A percentile compares a stretch with the other conserved stretches of the same genome.
Evolutionary conservation across 2,113 vertebrate species (phyloP).

Genomic region (Pituophis catenifer): DNA sequence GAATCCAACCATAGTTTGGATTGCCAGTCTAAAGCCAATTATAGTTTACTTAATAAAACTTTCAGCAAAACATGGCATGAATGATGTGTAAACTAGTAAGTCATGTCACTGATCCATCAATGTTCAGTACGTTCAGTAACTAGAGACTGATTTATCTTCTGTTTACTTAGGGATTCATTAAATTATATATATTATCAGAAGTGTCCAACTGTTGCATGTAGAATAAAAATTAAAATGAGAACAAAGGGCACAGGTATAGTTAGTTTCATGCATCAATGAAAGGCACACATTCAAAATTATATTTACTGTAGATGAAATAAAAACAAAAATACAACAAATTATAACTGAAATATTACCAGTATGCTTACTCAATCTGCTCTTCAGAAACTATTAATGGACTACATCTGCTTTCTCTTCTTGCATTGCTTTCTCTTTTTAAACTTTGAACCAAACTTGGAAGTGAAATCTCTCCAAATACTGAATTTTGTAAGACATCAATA

Average conservation of each 20-base stretch:
- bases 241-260: not conserved
- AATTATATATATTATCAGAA: not conserved
- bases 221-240: not conserved
- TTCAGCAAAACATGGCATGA: not conserved
- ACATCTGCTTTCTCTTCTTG: not conserved
- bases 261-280: not conserved
- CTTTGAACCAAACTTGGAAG: not conserved
- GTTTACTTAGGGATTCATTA: not conserved
- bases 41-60: not conserved
- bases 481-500: not conserved
- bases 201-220: not conserved
- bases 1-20: not conserved
- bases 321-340: not conserved
- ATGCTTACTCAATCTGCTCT: not conserved
- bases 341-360: not conserved
- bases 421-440: not conserved
- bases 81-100: not conserved
- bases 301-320: not conserved
- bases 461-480: not conserved
- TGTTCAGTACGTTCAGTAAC: not conserved
- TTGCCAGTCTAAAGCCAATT: not conserved
- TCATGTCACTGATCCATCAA: not conserved
- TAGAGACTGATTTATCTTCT: not conserved
- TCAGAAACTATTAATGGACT: not conserved
- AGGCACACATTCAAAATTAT: not conserved